Evolutionary conservation across 2,113 vertebrate genomes (phyloP).

Genomic region (Piliocolobus tephrosceles): DNA sequence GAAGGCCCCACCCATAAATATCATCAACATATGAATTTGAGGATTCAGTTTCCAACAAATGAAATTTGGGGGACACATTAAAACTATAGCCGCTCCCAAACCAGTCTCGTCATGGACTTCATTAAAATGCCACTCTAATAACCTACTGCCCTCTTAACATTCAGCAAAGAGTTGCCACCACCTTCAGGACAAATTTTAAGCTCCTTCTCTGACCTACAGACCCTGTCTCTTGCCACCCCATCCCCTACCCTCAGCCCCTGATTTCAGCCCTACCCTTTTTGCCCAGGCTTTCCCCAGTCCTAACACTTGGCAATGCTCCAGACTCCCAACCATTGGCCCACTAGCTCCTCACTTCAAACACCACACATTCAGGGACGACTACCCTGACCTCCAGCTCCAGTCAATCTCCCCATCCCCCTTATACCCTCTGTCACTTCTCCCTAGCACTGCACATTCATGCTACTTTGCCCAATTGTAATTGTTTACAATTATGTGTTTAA

Average conservation of each 20-base stretch:
- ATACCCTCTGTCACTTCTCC: accelerated
- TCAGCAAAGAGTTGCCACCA: neutral
- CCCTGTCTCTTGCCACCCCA: neutral
- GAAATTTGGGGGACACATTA: neutral
- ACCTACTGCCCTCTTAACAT: neutral
- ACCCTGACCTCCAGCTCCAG: neutral
- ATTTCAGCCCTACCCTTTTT: neutral
- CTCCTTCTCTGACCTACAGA: neutral
- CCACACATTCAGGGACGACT: neutral
- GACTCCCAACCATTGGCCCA: neutral
- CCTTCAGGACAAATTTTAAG: neutral
- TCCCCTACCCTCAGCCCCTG: neutral
- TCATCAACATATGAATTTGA: neutral
- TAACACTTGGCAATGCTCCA: neutral
- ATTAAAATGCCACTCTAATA: neutral
- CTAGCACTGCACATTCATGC: too few relatives aligned
- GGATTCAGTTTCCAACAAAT: neutral
- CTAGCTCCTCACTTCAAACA: neutral
- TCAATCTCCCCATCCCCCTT: neutral
- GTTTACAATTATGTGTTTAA: too few relatives aligned
- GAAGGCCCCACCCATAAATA: neutral
- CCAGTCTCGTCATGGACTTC: neutral
- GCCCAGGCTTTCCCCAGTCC: neutral
- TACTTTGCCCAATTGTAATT: neutral
- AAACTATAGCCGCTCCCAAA: neutral